Evolutionary conservation across 2,797 vertebrate species (phyloP).

Genomic region (Knipowitschia caucasica): DNA sequence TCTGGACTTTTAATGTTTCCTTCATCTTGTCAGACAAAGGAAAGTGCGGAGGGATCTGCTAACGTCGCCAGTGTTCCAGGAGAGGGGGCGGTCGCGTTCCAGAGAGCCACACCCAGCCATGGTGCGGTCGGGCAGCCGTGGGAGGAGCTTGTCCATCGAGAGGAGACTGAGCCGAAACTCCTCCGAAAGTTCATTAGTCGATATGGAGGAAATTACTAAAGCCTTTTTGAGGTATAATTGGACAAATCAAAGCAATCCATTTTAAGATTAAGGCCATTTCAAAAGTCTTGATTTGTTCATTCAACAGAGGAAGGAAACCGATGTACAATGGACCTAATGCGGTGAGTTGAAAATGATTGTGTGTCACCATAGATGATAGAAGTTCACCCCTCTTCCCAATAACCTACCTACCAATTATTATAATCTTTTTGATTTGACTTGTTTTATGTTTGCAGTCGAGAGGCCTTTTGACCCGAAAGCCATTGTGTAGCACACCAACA

Average conservation of each 20-base stretch:
- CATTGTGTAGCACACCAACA: slow-evolving; percentile 80
- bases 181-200: slow-evolving; percentile 79
- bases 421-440: background rate
- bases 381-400: too few relatives aligned
- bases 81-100: slow-evolving; percentile 78
- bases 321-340: slow-evolving; percentile 65
- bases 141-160: slow-evolving; percentile 74
- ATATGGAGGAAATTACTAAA: slow-evolving; percentile 79
- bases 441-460: slow-evolving; percentile 54
- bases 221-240: slow-evolving; percentile 48
- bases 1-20: slow-evolving; percentile 7
- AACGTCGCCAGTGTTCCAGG: slow-evolving; percentile 61
- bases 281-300: slow-evolving; percentile 18
- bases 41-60: slow-evolving; percentile 73
- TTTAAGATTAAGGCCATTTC: too few relatives aligned
- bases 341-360: slow-evolving; percentile 55
- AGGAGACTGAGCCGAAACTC: slow-evolving; percentile 82
- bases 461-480: slow-evolving; percentile 69
- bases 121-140: slow-evolving; percentile 62
- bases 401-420: too few relatives aligned
- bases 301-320: slow-evolving; percentile 67
- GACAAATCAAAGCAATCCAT: background rate
- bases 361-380: too few relatives aligned
- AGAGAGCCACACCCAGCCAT: slow-evolving; percentile 64
- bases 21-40: slow-evolving; percentile 69